A percentile compares a stretch with the other conserved stretches of the same genome.
Conservation (phyloP, 2,888 invertebrate species). For the Leptinotarsa peninsularis region DNA sequence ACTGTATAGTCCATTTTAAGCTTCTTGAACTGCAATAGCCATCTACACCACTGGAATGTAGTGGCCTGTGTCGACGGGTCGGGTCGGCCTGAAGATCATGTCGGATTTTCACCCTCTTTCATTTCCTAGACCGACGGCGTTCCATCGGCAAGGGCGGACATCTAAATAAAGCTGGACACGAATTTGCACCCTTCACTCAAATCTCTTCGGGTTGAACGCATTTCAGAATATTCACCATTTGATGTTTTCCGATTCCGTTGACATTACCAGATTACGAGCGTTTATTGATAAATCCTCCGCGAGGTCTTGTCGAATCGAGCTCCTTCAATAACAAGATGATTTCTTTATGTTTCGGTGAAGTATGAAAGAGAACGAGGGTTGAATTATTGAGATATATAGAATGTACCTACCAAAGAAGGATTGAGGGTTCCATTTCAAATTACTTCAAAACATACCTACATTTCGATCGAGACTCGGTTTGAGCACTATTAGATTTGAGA, state of each 20-base stretch:
- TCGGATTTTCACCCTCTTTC: constrained; percentile 62
- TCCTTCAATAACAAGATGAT: background rate
- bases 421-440: no score
- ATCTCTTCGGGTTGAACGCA: constrained; percentile 44
- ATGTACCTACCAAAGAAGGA: no score
- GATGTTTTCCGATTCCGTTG: constrained; percentile 40
- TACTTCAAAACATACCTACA: no score
- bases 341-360: background rate
- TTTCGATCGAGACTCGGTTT: no score
- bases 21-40: constrained; percentile 18
- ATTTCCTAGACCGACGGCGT: constrained; percentile 54
- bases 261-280: constrained; percentile 6
- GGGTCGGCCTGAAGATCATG: constrained; percentile 55
- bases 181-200: constrained; percentile 55
- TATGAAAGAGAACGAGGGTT: no score
- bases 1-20: no score
- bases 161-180: constrained; percentile 58
- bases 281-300: background rate
- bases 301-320: background rate
- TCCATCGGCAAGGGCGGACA: constrained; percentile 55
- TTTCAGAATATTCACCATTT: constrained; percentile 41
- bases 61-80: constrained; percentile 56
- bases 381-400: no score
- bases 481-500: no score
- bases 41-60: constrained; percentile 53